A percentile compares a stretch with the other conserved stretches of the same genome.
Conservation (phyloP, 2,888 invertebrate genomes). For the Perizoma flavofasciatum region DNA sequence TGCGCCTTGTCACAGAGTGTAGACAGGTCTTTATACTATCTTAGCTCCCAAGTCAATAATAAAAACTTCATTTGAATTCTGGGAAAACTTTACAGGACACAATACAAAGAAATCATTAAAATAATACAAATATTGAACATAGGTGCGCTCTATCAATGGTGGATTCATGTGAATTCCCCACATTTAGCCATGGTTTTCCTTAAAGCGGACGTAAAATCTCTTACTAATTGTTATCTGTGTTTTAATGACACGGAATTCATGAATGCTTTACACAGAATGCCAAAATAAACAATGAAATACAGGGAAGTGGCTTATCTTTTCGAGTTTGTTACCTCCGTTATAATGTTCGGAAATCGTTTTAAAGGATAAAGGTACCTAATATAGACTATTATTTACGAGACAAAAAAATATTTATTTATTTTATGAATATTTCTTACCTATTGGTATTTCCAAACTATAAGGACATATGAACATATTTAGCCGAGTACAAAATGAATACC, state of each 20-base stretch:
- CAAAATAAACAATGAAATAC: constrained; percentile 1
- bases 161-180: constrained; percentile 16
- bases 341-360: too few relatives aligned
- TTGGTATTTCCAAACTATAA: not conserved
- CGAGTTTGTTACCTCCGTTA: not conserved
- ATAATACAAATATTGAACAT: not conserved
- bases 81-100: constrained; percentile 15
- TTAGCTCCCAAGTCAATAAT: too few relatives aligned
- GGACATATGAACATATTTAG: not conserved
- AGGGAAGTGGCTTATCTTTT: not conserved
- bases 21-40: too few relatives aligned
- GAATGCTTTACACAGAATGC: not conserved
- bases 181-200: constrained; percentile 7
- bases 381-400: too few relatives aligned
- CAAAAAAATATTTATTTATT: too few relatives aligned
- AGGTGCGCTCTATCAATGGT: constrained; percentile 9
- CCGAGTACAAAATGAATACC: not conserved
- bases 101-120: constrained; percentile 8
- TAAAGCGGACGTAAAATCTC: not conserved
- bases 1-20: too few relatives aligned
- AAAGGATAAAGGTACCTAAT: not conserved
- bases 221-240: not conserved
- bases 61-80: not conserved
- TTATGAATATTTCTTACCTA: not conserved
- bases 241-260: not conserved